Evolutionary conservation across 2,888 invertebrate species (phyloP), one percentile per base, ranked within the genome.

Genomic region (Callosobruchus maculatus): DNA sequence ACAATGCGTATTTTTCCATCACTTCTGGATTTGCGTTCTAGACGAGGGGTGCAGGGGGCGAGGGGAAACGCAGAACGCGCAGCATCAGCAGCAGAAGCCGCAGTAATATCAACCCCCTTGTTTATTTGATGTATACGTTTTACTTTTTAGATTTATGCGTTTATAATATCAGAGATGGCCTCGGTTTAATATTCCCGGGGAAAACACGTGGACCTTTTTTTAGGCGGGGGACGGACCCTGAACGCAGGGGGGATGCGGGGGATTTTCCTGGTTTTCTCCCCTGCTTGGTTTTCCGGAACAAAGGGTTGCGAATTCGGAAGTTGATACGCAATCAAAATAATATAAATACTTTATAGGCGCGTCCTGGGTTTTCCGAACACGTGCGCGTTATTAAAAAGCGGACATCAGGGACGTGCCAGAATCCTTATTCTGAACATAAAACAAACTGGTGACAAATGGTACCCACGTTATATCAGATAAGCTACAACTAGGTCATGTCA

Each of bases 141-240:
- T 81, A 83, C 82, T 84, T 84, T 84, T 83, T 82, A 83, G 81
- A 84, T 84, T 84, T 84, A 84, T 83, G 83, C 81, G 83, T 83
- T 84, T 83, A 83, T 82, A 83, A 84, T 84, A 83, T 82, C 81
- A 81, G 81, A 85, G 79, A 79, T 80, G 81, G 81, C 80, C 81
- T 78, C 78, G 81, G 76, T 78, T 78, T 77, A 78, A 78, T 78
- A 76, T 77, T 78, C 77, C 78, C 77, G 78, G 78, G 78, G 77
- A 78, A 77, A 77, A 78, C 78, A 78, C 78, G 77, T 78, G 77
- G 78, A 77, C 74, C 74, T 76, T 76, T 77, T 78, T 78, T 78
- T 76, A 75, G 22, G 72, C 67, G 70, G 72, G 67, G 30, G 68
- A 22, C 30, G 49, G 22, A n/a, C n/a, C n/a, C n/a, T 30, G 67